phyloP scores from a whole-genome alignment of 2,888 invertebrate genomes.

The Noctuana brunneofusca region DNA sequence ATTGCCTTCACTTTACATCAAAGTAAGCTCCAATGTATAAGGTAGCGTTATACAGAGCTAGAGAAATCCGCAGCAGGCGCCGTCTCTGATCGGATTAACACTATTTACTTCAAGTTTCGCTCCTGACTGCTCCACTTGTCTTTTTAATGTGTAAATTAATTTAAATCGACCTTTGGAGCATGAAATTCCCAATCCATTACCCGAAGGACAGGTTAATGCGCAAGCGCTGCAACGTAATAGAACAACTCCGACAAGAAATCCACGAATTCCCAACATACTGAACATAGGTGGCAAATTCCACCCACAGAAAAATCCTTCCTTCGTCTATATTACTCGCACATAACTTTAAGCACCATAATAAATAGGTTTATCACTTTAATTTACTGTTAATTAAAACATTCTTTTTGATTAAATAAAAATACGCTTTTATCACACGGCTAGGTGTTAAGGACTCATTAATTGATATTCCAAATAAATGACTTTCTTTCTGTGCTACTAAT shows the following conservation, averaged over 20 bases:
- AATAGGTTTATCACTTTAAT: constrained; percentile 70
- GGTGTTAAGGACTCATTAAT: constrained; percentile 78
- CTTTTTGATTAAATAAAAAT: constrained; percentile 51
- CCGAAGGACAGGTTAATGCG: constrained; percentile 68
- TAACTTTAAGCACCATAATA: constrained; percentile 58
- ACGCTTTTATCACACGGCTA: constrained; percentile 62
- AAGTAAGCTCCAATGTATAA: constrained; percentile 8
- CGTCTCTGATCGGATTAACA: constrained; percentile 63
- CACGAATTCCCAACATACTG: constrained; percentile 58
- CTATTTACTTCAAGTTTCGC: constrained; percentile 66
- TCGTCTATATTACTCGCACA: constrained; percentile 42
- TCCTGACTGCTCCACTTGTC: constrained; percentile 56
- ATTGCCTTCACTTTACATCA: constrained; percentile 2
- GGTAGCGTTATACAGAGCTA: neutral
- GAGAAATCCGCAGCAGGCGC: constrained; percentile 36
- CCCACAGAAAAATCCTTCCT: constrained; percentile 57
- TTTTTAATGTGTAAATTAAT: constrained; percentile 77
- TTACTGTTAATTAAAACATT: constrained; percentile 63
- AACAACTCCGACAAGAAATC: constrained; percentile 53
- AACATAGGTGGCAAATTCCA: constrained; percentile 62
- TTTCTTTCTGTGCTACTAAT: constrained; percentile 60
- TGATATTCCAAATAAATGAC: constrained; percentile 71
- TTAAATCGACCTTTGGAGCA: constrained; percentile 72
- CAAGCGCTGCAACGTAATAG: constrained; percentile 48
- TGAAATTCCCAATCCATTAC: constrained; percentile 77